These are phyloP conservation scores for Junonia oenone DNA, from an alignment of 2,888 invertebrate species.

Conservation along the genomic window DNA sequence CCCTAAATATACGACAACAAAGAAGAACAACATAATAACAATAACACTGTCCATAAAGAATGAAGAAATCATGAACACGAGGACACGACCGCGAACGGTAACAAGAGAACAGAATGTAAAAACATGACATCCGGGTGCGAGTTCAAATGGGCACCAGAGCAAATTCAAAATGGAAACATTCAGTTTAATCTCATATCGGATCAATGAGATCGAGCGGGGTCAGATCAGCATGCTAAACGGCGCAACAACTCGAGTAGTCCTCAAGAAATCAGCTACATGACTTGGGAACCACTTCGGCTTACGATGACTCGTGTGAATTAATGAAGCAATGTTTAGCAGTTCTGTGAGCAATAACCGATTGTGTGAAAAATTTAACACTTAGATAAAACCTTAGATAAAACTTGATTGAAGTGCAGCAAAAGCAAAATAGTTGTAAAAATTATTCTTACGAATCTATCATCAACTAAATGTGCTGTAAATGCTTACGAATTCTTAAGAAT, in stretches of 20 bases:
- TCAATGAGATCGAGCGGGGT: slow-evolving; percentile 65
- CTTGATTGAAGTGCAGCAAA: too few relatives aligned
- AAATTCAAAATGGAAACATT: slow-evolving; percentile 67
- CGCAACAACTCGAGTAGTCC: slow-evolving; percentile 40
- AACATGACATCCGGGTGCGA: slow-evolving; percentile 74
- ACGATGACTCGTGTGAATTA: slow-evolving; percentile 37
- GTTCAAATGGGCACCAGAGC: slow-evolving; percentile 62
- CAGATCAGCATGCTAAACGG: slow-evolving; percentile 65
- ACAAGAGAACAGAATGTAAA: slow-evolving; percentile 61
- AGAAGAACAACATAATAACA: slow-evolving; percentile 46
- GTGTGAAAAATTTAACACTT: background rate
- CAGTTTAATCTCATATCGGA: slow-evolving; percentile 67
- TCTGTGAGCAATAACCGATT: background rate
- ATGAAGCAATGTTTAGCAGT: slow-evolving; percentile 32
- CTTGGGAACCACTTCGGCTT: slow-evolving; percentile 17
- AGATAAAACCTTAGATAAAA: too few relatives aligned
- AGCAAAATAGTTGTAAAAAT: too few relatives aligned
- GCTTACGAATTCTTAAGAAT: too few relatives aligned
- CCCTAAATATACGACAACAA: slow-evolving; percentile 1
- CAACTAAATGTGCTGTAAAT: too few relatives aligned
- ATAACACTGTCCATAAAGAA: slow-evolving; percentile 17
- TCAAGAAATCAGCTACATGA: slow-evolving; percentile 15
- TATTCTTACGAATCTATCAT: too few relatives aligned
- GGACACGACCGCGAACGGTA: slow-evolving; percentile 44
- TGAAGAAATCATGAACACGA: slow-evolving; percentile 48